Evolutionary conservation across 2,888 invertebrate species (phyloP).

Genomic region (Hydraecia micacea): DNA sequence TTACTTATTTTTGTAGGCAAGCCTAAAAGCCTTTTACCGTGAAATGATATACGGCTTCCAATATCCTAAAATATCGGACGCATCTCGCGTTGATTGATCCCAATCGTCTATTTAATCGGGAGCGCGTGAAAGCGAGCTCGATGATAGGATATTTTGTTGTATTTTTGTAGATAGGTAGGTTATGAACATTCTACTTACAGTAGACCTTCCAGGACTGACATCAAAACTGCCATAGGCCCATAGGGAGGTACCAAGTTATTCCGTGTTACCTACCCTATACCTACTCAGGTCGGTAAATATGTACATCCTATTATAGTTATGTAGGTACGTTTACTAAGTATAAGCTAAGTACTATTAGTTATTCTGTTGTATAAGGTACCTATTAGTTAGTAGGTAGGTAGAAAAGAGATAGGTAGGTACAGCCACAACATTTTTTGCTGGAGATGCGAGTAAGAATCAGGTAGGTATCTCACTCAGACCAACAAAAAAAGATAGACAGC

Average conservation of each 20-base stretch:
- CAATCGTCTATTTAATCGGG: constrained; percentile 59
- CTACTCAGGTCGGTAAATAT: not conserved
- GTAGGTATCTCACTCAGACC: too few species aligned
- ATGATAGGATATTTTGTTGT: constrained; percentile 31
- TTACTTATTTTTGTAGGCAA: constrained; percentile 41
- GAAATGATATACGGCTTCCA: constrained; percentile 53
- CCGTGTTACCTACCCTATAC: not conserved
- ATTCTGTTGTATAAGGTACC: not conserved
- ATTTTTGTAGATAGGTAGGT: not conserved
- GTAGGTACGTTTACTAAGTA: not conserved
- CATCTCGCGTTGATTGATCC: constrained; percentile 66
- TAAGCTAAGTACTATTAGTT: not conserved
- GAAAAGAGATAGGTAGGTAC: not conserved
- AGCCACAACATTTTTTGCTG: not conserved
- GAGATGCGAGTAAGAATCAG: not conserved
- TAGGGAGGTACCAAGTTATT: not conserved
- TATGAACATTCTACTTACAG: not conserved
- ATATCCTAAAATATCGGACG: constrained; percentile 63
- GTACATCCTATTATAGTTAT: not conserved
- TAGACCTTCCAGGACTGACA: not conserved
- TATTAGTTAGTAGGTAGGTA: not conserved
- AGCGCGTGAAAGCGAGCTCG: constrained; percentile 39
- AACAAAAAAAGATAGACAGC: too few species aligned
- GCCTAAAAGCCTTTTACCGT: constrained; percentile 53
- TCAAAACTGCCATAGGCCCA: not conserved